Percentiles rank a stretch among this genome's conserved stretches.
Evolutionary conservation across 2,888 invertebrate species (phyloP).

Genomic region (Kuschelorhynchus macadamiae): DNA sequence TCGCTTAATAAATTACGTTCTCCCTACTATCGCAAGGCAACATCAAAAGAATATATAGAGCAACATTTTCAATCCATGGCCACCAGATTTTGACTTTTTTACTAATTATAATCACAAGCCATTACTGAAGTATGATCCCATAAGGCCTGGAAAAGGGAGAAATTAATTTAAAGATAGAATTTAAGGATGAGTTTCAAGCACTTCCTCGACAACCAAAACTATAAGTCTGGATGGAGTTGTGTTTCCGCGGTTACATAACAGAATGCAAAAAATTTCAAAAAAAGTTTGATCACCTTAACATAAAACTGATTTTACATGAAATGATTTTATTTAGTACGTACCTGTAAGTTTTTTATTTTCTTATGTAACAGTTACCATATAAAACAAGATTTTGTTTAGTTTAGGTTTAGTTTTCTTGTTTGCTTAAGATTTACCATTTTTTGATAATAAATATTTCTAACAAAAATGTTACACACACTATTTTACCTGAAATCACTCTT

Average conservation of each 20-base stretch:
- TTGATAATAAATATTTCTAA: neutral
- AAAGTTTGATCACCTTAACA: constrained; percentile 32
- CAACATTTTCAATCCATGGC: constrained; percentile 22
- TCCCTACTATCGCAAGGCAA: constrained; percentile 14
- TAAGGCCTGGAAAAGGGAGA: constrained; percentile 31
- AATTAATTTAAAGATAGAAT: constrained; percentile 19
- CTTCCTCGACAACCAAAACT: constrained; percentile 24
- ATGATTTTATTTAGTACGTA: constrained; percentile 5
- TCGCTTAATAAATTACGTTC: constrained; percentile 15
- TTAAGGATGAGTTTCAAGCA: constrained; percentile 19
- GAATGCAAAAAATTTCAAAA: constrained; percentile 18
- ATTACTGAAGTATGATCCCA: constrained; percentile 32
- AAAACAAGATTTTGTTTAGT: too few species aligned
- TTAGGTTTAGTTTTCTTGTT: too few species aligned
- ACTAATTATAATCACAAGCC: constrained; percentile 23
- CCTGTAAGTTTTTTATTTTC: neutral
- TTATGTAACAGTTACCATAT: neutral
- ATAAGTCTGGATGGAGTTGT: constrained; percentile 13
- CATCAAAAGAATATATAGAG: neutral
- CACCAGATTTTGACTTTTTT: constrained; percentile 21
- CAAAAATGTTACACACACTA: neutral
- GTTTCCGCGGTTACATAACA: constrained; percentile 20
- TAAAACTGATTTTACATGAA: constrained; percentile 2
- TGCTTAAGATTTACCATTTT: neutral
- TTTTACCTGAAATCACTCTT: too few species aligned